These are phyloP conservation scores for Macroglossus sobrinus DNA, from an alignment of 2,113 vertebrate species.

Conservation along the genomic window DNA sequence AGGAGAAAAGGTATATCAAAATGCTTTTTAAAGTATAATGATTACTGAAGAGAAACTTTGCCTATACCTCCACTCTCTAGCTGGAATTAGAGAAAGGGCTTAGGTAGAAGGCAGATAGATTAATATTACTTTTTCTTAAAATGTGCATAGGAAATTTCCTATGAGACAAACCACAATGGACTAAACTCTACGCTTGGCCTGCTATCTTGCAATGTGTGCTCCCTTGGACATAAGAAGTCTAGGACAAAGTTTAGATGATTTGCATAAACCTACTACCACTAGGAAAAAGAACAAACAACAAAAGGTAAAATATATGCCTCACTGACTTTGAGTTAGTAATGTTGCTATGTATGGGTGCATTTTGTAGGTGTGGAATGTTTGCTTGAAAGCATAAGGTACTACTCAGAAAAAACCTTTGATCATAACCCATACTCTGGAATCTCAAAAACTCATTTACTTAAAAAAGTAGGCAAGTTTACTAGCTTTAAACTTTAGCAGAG, in stretches of 20 bases:
- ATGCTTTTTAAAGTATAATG: constrained; percentile 18
- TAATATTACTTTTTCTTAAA: constrained; percentile 8
- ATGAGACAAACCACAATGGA: not conserved
- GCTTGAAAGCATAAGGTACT: constrained; percentile 2
- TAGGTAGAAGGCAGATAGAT: not conserved
- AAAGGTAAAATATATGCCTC: not conserved
- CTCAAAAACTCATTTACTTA: constrained; percentile 30
- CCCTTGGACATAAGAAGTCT: not conserved
- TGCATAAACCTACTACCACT: not conserved
- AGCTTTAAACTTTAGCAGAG: not conserved
- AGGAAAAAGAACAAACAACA: not conserved
- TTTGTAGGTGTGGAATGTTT: not conserved
- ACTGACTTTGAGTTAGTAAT: not conserved
- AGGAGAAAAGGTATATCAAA: not conserved
- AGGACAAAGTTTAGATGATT: not conserved
- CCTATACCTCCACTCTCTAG: not conserved
- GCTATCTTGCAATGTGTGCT: not conserved
- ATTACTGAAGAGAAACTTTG: not conserved
- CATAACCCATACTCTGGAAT: not conserved
- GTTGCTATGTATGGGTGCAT: not conserved
- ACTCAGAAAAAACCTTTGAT: not conserved
- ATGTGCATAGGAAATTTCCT: not conserved
- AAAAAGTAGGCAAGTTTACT: not conserved
- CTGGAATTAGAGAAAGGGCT: not conserved
- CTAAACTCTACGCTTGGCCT: not conserved